These are phyloP conservation scores for Aptenodytes forsteri DNA, from an alignment of 2,113 vertebrate species.

Conservation along the genomic window DNA sequence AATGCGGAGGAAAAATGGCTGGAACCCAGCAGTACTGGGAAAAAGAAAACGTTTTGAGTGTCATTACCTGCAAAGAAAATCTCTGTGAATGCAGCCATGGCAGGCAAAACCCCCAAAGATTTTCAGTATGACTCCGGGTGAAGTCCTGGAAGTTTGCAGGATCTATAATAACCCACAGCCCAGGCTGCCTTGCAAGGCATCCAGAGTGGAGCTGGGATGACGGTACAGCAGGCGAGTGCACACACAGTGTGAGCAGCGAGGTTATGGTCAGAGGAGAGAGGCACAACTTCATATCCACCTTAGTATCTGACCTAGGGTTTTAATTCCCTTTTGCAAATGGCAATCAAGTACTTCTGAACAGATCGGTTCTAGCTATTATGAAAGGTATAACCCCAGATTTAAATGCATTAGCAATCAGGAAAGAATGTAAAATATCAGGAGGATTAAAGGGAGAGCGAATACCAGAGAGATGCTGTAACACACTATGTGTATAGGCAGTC, in stretches of 20 bases:
- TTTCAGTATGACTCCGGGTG: background rate
- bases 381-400: background rate
- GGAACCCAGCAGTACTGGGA: background rate
- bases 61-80: background rate
- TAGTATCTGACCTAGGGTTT: background rate
- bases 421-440: background rate
- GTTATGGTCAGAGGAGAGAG: background rate
- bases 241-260: accelerated
- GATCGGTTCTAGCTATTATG: background rate
- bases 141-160: background rate
- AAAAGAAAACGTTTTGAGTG: background rate
- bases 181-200: background rate
- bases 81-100: background rate
- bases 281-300: background rate
- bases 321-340: background rate
- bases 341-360: background rate
- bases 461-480: background rate
- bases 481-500: background rate
- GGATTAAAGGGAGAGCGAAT: background rate
- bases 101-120: background rate
- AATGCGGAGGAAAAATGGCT: background rate
- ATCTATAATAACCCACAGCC: accelerated
- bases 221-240: accelerated
- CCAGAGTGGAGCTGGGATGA: background rate
- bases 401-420: background rate